Evolutionary conservation across 2,797 vertebrate species (phyloP).

Genomic region (Fistularia commersonii): DNA sequence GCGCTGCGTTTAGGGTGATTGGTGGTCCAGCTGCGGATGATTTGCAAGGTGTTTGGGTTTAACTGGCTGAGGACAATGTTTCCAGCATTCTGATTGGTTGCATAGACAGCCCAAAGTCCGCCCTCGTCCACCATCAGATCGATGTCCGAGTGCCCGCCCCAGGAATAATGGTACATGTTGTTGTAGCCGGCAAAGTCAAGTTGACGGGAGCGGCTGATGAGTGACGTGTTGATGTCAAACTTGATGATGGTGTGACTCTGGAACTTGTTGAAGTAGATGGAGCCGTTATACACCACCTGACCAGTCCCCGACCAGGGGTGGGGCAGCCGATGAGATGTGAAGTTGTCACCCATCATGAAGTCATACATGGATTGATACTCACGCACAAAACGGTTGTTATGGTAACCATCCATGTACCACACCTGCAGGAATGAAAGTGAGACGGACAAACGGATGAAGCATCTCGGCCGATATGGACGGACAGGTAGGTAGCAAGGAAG

Average conservation of each 20-base stretch:
- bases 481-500: neutral
- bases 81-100: constrained; percentile 95
- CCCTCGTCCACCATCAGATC: constrained; percentile 96
- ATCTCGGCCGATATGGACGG: neutral
- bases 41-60: constrained; percentile 88
- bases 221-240: constrained; percentile 87
- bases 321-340: constrained; percentile 93
- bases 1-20: constrained; percentile 95
- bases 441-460: neutral
- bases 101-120: constrained; percentile 93
- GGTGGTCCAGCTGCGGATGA: constrained; percentile 89
- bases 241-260: constrained; percentile 96
- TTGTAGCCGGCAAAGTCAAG: constrained; percentile 94
- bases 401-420: constrained; percentile 98
- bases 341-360: constrained; percentile 93
- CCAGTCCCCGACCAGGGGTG: constrained; percentile 96
- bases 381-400: constrained; percentile 94
- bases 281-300: constrained; percentile 95
- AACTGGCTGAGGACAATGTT: constrained; percentile 95
- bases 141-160: constrained; percentile 97
- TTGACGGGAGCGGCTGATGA: constrained; percentile 88
- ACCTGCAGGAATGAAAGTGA: constrained; percentile 73
- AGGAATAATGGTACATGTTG: constrained; percentile 97
- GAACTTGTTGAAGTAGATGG: constrained; percentile 97
- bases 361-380: constrained; percentile 91